Conservation (phyloP, 1,140 invertebrate species). For the Zophobas morio region DNA sequence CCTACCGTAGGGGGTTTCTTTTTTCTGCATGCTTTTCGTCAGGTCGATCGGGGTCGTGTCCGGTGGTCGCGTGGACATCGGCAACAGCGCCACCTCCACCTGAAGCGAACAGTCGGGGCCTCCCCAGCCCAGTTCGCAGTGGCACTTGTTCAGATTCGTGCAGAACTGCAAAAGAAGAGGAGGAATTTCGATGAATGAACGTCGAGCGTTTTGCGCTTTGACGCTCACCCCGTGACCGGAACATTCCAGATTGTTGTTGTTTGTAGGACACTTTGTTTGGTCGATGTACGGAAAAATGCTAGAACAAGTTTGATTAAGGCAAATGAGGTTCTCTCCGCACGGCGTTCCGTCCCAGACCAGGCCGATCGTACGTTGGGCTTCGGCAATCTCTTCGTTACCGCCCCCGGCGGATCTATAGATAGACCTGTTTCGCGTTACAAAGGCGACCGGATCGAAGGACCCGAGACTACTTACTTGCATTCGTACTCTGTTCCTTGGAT, state of each 20-base stretch:
- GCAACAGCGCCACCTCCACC: conserved; percentile 76
- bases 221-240: conserved; percentile 92
- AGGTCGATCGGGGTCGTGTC: conserved; percentile 68
- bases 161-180: conserved; percentile 79
- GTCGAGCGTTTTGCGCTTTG: neutral
- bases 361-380: conserved; percentile 79
- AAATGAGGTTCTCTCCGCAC: conserved; percentile 92
- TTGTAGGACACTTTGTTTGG: conserved; percentile 89
- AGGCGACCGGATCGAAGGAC: neutral
- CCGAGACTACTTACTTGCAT: conserved; percentile 86
- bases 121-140: conserved; percentile 90
- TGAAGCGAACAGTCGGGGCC: conserved; percentile 90
- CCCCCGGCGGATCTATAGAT: conserved; percentile 79
- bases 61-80: conserved; percentile 68
- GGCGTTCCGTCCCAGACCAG: conserved; percentile 91
- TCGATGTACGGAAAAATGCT: conserved; percentile 87
- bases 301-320: conserved; percentile 93
- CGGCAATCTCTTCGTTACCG: conserved; percentile 72
- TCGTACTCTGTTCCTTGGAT: conserved; percentile 89
- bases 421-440: conserved; percentile 47
- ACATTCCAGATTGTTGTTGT: conserved; percentile 90
- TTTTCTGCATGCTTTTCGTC: conserved; percentile 83
- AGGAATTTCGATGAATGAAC: neutral
- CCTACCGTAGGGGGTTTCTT: conserved; percentile 92
- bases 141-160: conserved; percentile 93